Conservation (phyloP, 2,113 vertebrate genomes). For the Indicator maculatus region DNA sequence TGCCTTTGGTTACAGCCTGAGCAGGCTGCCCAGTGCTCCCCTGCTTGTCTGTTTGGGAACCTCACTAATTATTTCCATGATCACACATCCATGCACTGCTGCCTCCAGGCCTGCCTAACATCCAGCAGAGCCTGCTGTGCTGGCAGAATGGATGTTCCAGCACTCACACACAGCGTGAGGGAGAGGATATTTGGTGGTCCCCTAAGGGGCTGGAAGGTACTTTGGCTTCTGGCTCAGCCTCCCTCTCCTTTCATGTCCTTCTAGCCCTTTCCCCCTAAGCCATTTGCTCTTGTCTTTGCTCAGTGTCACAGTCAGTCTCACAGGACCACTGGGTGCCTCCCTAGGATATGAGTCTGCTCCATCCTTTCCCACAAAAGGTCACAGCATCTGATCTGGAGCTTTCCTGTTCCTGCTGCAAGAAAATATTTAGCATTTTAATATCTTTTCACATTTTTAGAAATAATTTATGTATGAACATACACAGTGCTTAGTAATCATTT, state of each 20-base stretch:
- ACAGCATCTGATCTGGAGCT: neutral
- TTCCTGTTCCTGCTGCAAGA: neutral
- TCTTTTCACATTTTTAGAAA: slow-evolving; percentile 58
- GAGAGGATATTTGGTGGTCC: neutral
- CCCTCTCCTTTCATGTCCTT: rapidly evolving
- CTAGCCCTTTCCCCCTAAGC: neutral
- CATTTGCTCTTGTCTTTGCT: rapidly evolving
- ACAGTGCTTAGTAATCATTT: slow-evolving; percentile 73
- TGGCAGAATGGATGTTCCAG: neutral
- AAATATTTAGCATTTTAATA: slow-evolving; percentile 66
- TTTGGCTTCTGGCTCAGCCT: neutral
- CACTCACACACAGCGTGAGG: rapidly evolving
- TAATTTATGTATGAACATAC: slow-evolving; percentile 63
- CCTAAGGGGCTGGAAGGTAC: neutral
- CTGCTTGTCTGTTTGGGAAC: neutral
- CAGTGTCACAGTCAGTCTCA: neutral
- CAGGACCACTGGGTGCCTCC: rapidly evolving
- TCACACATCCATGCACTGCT: neutral
- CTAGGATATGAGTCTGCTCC: rapidly evolving
- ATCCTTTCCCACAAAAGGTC: rapidly evolving
- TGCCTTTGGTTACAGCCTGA: neutral
- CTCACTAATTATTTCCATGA: neutral
- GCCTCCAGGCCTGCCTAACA: neutral
- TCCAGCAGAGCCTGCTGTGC: rapidly evolving
- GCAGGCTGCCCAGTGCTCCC: neutral